These are phyloP conservation scores for Dicaeum eximium DNA, from an alignment of 2,113 vertebrate species.

Conservation along the genomic window DNA sequence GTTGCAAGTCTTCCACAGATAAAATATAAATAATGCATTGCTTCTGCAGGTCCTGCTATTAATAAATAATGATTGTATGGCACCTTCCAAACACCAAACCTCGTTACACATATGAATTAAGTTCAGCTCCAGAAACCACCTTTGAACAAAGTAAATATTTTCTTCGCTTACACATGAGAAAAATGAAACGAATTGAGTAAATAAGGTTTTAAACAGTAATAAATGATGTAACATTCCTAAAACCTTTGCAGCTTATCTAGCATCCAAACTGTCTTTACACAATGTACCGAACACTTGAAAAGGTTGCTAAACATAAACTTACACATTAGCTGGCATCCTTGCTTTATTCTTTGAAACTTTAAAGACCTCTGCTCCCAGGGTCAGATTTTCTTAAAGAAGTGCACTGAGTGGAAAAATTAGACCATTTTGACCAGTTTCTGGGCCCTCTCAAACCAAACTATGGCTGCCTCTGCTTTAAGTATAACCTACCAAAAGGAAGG, in stretches of 20 bases:
- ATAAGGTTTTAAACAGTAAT: constrained; percentile 29
- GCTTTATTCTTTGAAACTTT: background rate
- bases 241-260: background rate
- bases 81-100: constrained; percentile 60
- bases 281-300: background rate
- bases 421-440: background rate
- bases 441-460: background rate
- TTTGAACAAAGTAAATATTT: constrained; percentile 54
- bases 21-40: constrained; percentile 51
- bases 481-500: background rate
- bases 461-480: background rate
- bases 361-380: background rate
- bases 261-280: background rate
- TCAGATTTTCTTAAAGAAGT: background rate
- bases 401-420: accelerated
- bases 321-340: background rate
- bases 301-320: background rate
- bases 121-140: constrained; percentile 19
- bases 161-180: constrained; percentile 1
- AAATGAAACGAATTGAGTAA: constrained; percentile 45
- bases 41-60: constrained; percentile 29
- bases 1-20: constrained; percentile 14
- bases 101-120: constrained; percentile 65
- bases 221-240: constrained; percentile 20
- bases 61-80: constrained; percentile 52